Conservation (phyloP, 2,113 vertebrate species). For the Struthio camelus region DNA sequence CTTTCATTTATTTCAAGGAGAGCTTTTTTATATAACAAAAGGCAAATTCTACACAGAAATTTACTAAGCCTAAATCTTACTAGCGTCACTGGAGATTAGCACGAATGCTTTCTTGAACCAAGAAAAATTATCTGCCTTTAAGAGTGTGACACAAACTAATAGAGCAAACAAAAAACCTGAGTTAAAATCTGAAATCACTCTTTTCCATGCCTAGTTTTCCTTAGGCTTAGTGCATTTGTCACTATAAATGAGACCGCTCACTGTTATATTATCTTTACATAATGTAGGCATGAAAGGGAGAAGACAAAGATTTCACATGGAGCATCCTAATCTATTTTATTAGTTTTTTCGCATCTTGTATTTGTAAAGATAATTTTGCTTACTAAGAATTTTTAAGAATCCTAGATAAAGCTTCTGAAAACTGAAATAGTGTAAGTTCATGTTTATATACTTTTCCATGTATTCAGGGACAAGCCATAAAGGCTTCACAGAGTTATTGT, state of each 20-base stretch:
- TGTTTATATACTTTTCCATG: background rate
- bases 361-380: background rate
- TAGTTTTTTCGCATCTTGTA: background rate
- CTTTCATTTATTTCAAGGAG: background rate
- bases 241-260: background rate
- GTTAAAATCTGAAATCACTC: background rate
- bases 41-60: background rate
- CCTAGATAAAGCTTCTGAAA: background rate
- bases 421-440: background rate
- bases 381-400: background rate
- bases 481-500: background rate
- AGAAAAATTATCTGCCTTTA: background rate
- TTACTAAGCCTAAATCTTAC: background rate
- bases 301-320: background rate
- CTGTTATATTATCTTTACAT: background rate
- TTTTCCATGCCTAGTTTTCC: background rate
- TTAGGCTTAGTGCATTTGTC: background rate
- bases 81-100: background rate
- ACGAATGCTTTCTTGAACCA: background rate
- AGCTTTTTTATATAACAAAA: background rate
- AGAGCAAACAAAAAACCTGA: background rate
- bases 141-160: background rate
- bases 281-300: background rate
- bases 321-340: background rate
- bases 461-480: background rate